phyloP scores from a whole-genome alignment of 2,888 invertebrate genomes.

The Mythimna vitellina region DNA sequence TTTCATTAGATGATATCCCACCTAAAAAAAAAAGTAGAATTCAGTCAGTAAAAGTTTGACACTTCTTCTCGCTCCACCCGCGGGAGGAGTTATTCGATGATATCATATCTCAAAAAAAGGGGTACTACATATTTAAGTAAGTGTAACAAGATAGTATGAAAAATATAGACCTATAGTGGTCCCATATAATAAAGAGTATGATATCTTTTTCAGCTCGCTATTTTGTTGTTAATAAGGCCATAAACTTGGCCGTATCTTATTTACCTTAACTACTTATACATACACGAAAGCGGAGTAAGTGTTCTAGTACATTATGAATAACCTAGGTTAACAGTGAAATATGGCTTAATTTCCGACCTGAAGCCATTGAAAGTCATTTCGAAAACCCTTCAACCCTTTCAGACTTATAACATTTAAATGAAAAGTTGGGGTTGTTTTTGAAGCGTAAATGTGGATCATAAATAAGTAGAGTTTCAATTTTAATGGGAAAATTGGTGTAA shows the following conservation, averaged over 20 bases:
- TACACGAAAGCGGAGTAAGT: slow-evolving; percentile 7
- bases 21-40: no score
- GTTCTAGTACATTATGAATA: slow-evolving; percentile 33
- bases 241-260: slow-evolving; percentile 3
- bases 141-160: no score
- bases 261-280: slow-evolving; percentile 2
- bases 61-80: no score
- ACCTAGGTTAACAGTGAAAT: slow-evolving; percentile 60
- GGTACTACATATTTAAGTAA: no score
- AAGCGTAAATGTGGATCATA: slow-evolving; percentile 59
- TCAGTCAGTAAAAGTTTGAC: no score
- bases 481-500: slow-evolving; percentile 61
- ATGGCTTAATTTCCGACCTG: slow-evolving; percentile 68
- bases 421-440: slow-evolving; percentile 63
- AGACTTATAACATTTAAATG: slow-evolving; percentile 61
- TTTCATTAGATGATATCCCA: no score
- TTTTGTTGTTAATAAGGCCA: neutral
- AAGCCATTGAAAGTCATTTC: slow-evolving; percentile 68
- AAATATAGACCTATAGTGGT: no score
- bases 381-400: slow-evolving; percentile 61
- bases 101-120: no score
- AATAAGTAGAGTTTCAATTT: slow-evolving; percentile 59
- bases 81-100: no score
- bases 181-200: no score
- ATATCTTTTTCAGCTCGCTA: neutral